A percentile compares a stretch with the other conserved stretches of the same genome.
Evolutionary conservation across 1,140 invertebrate genomes (phyloP).

Genomic region (Lordiphosa clarofinis): DNA sequence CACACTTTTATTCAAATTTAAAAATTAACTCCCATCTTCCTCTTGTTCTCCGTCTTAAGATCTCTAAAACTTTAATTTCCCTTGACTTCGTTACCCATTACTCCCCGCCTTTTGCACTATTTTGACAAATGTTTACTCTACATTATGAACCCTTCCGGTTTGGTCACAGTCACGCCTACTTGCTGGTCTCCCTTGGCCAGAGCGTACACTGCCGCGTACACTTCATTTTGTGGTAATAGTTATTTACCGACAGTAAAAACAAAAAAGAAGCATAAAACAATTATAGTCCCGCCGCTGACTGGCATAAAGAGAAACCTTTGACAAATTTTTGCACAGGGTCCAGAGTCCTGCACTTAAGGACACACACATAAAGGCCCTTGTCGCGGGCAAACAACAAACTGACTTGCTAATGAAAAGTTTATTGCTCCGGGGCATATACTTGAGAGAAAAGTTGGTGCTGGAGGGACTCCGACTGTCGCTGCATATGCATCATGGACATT

Average conservation of each 20-base stretch:
- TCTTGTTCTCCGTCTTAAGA: too few relatives aligned
- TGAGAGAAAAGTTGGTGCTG: conserved; percentile 22
- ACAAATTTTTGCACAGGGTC: conserved; percentile 49
- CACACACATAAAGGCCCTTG: background rate
- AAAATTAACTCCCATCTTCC: too few relatives aligned
- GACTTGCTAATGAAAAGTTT: conserved; percentile 77
- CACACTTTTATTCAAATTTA: too few relatives aligned
- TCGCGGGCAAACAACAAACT: conserved; percentile 43
- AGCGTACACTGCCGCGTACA: conserved; percentile 22
- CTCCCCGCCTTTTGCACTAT: background rate
- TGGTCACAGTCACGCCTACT: conserved; percentile 26
- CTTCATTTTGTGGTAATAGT: conserved; percentile 65
- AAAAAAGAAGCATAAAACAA: conserved; percentile 66
- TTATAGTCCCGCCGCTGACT: conserved; percentile 67
- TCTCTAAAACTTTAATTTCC: too few relatives aligned
- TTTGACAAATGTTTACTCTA: conserved; percentile 4
- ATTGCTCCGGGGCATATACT: conserved; percentile 57
- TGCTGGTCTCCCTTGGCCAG: conserved; percentile 8
- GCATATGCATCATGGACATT: conserved; percentile 28
- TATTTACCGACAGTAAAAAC: conserved; percentile 63
- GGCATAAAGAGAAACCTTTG: conserved; percentile 68
- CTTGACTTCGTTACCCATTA: background rate
- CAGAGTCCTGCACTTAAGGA: conserved; percentile 36
- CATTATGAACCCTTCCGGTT: conserved; percentile 10
- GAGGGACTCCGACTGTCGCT: too few relatives aligned